Base-by-base conservation (phyloP, 2,113 vertebrate species). In the Tragelaphus buxtoni region DNA sequence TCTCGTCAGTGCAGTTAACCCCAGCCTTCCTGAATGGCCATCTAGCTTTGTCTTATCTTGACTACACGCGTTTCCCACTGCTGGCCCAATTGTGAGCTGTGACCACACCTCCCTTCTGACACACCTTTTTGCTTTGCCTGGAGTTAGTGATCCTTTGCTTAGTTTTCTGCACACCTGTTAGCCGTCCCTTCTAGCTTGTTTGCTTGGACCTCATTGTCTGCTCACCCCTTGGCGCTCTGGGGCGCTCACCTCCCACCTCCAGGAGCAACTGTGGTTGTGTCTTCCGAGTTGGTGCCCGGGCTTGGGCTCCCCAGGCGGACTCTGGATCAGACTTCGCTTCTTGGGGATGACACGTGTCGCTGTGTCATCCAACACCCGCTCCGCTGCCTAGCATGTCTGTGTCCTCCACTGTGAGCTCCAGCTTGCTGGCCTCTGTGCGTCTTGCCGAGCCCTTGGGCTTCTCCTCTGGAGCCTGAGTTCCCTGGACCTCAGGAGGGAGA, bases 301-400 rank as follows among this genome's bases (percentile, higher is more conserved):
- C n/a, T 47, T n/a, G 65, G 45, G 49, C 12, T 49, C 79, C 32
- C 39, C 28, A 1, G 26, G 32, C 63, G 53, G 82, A 55, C 35
- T 11, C 13, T 61, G 14, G 60, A 4, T 55, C 45, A 4, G 61
- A 55, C 39, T 42, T 47, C 47, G 47, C 49, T 61, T 20, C 11
- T 3, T 3, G 24, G 24, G 30, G 12, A 5, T 0, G 5, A 35
- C 8, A 8, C 24, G 4, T 0, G 5, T 14, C 4, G 2, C 28
- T 56, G 63, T 47, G 17, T 30, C 4, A 0, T 28, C 24, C 0
- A 2, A 11, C 65, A 3, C 5, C 49, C 9, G 18, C 22, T 53
- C 35, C 30, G n/a, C 88, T 24, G 5, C 9, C 17, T 42, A 16
- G 20, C 0, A 2, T 51, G n/a, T 58, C 53, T 65, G 5, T 49